Evolutionary conservation across 1,140 invertebrate species (phyloP).

Genomic region (Ladona fulva): DNA sequence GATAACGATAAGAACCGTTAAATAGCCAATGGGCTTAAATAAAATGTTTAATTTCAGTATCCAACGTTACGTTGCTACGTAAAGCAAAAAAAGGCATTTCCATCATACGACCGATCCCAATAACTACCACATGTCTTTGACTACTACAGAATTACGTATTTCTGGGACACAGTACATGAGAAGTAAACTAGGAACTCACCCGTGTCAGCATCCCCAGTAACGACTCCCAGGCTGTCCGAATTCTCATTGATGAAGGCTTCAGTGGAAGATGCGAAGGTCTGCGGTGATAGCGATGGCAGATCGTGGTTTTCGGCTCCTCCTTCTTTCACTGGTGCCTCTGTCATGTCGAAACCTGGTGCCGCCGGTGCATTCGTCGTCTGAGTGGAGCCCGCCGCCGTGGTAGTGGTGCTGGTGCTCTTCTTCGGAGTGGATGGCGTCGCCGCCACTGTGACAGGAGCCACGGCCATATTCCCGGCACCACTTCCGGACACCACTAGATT

Average conservation of each 20-base stretch:
- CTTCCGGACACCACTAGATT: not conserved
- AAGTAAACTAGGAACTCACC: too few species aligned
- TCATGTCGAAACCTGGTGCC: conserved; percentile 17
- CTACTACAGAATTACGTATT: too few species aligned
- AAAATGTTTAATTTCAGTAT: too few species aligned
- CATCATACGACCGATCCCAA: too few species aligned
- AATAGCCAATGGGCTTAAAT: too few species aligned
- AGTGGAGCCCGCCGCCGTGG: not conserved
- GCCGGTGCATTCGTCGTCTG: not conserved
- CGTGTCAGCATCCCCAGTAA: conserved; percentile 42
- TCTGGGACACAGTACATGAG: too few species aligned
- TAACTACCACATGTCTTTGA: too few species aligned
- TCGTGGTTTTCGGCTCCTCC: conserved; percentile 61
- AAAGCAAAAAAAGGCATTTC: too few species aligned
- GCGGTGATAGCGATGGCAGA: conserved; percentile 58
- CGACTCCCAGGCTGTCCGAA: conserved; percentile 52
- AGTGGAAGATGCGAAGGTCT: conserved; percentile 54
- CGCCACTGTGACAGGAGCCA: not conserved
- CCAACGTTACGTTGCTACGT: too few species aligned
- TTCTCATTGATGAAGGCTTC: conserved; percentile 61
- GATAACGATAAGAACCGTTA: too few species aligned
- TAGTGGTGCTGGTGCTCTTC: not conserved
- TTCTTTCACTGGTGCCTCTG: conserved; percentile 45
- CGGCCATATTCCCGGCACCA: not conserved
- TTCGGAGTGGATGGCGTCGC: not conserved